These are phyloP conservation scores for Entomyzon cyanotis DNA, from an alignment of 2,113 vertebrate species.

Conservation along the genomic window DNA sequence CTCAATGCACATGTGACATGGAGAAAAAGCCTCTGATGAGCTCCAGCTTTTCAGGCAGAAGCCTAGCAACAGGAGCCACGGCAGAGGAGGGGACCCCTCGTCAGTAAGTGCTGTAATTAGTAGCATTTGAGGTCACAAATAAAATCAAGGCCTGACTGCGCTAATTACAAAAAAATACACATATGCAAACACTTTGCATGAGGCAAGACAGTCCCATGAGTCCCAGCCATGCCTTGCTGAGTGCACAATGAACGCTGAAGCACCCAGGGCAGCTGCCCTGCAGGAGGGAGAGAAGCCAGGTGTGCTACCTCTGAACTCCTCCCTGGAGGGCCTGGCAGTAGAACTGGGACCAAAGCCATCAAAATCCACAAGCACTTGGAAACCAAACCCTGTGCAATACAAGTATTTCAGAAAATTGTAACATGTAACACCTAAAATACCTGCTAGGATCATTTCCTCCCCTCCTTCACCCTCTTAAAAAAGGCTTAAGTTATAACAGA, in stretches of 20 bases:
- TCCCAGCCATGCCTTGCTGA: neutral
- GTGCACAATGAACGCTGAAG: accelerated
- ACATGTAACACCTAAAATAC: neutral
- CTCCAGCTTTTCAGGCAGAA: neutral
- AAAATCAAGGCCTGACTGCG: neutral
- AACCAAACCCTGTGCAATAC: neutral
- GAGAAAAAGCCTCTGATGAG: neutral
- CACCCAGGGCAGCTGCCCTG: accelerated
- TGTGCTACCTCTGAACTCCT: neutral
- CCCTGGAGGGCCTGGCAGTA: neutral
- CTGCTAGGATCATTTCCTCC: neutral
- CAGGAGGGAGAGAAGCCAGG: neutral
- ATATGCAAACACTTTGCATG: neutral
- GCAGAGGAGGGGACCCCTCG: neutral
- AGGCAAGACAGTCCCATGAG: neutral
- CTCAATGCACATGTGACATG: accelerated
- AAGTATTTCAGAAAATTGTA: neutral
- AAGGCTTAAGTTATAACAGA: neutral
- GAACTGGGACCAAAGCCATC: neutral
- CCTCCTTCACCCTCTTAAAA: neutral
- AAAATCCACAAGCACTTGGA: neutral
- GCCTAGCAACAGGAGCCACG: neutral
- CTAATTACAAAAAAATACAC: neutral
- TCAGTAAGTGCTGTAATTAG: neutral
- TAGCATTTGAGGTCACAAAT: neutral